A percentile compares a stretch with the other conserved stretches of the same genome.
Evolutionary conservation across 2,888 invertebrate species (phyloP).

Genomic region (Nomada fucata): DNA sequence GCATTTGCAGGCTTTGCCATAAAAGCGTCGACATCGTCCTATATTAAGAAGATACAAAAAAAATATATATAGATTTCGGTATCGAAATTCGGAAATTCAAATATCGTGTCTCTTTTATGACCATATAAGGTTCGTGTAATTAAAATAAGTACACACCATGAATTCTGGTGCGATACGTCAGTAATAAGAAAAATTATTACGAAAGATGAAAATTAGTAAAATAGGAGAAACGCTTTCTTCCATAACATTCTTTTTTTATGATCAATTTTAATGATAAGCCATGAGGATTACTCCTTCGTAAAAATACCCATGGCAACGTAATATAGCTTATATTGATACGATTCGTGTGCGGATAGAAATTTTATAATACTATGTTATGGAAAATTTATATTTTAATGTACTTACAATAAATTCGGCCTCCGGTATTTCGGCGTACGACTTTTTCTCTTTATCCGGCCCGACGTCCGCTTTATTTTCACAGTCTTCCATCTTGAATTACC

Average conservation of each 20-base stretch:
- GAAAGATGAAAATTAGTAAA: not conserved
- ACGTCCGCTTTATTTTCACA: constrained; percentile 74
- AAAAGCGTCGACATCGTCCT: constrained; percentile 98
- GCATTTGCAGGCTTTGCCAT: constrained; percentile 94
- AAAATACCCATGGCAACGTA: constrained; percentile 29
- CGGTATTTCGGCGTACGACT: constrained; percentile 93
- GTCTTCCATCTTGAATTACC: constrained; percentile 77
- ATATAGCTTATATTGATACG: constrained; percentile 1
- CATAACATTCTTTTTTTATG: not conserved
- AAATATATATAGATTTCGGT: not conserved
- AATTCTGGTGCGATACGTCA: not conserved
- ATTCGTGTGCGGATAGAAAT: not conserved
- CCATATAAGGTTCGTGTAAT: constrained; percentile 73
- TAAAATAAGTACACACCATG: not conserved
- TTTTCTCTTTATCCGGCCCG: constrained; percentile 84
- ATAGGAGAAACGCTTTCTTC: not conserved
- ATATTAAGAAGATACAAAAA: constrained; percentile 15
- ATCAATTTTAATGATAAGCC: constrained; percentile 13
- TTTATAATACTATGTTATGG: constrained; percentile 11
- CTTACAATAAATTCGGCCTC: constrained; percentile 95
- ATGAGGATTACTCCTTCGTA: constrained; percentile 40
- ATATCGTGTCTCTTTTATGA: constrained; percentile 57
- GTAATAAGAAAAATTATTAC: not conserved
- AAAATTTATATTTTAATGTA: constrained; percentile 68
- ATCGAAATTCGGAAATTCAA: not conserved